Evolutionary conservation across 2,888 invertebrate species (phyloP), one percentile per base, ranked within the genome.

Genomic region (Blastobasis adustella): DNA sequence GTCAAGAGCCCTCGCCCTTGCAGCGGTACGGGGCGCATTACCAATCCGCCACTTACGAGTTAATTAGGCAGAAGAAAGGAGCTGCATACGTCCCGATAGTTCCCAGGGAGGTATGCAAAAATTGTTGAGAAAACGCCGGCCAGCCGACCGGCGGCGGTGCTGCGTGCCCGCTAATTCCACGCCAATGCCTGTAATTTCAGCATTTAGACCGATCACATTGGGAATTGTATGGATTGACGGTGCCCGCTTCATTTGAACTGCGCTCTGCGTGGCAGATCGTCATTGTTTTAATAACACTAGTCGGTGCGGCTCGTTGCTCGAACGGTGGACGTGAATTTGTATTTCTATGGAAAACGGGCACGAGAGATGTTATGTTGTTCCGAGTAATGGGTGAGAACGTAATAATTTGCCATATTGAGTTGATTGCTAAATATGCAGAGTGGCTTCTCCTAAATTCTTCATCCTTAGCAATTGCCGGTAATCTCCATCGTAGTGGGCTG

Each of bases 51-150:
- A 71, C 68, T 73, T 74, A 69, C 69, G 65, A 70, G 67, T 70
- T 82, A 82, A 83, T 82, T 82, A 82, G 67, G 62, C 65, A 55
- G 63, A 67, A 69, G 68, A 64, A 65, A 62, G 65, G 66, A 65
- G 69, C 66, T 61, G 63, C 61, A 62, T 62, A 67, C 65, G 65
- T 65, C 60, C 58, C 66, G 61, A 62, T 73, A 74, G 82, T 85
- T 86, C 86, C 82, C 86, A 86, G 67, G 79, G 67, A 61, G 86
- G 85, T 79, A 86, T 86, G 86, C 86, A 85, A 79, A 86, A 87
- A 87, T 85, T 84, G 85, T 84, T 86, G 85, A 79, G 85, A 86
- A 83, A 76, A 83, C 80, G 78, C 78, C 74, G 62, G 23, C 23
- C 23, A 60, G 49, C 56, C 54, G 63, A 66, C 67, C 65, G 64